phyloP scores from a whole-genome alignment of 2,113 vertebrate species.

The Miniopterus natalensis region DNA sequence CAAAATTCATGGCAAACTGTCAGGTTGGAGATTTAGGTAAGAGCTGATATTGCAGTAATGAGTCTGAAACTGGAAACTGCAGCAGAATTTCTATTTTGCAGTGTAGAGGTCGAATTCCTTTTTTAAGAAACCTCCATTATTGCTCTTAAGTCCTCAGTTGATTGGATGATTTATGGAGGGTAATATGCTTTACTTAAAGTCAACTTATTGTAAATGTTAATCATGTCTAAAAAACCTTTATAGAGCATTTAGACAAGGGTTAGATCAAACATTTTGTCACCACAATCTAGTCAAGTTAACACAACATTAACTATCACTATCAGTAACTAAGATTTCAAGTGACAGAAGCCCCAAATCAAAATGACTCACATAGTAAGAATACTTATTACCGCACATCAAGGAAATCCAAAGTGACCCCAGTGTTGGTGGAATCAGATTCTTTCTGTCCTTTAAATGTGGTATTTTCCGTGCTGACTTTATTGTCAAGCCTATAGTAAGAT shows the following conservation, averaged over 20 bases:
- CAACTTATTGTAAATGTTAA: not conserved
- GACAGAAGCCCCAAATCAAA: not conserved
- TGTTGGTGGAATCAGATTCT: not conserved
- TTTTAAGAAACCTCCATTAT: not conserved
- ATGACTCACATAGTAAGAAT: not conserved
- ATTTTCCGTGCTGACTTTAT: not conserved
- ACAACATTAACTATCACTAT: not conserved
- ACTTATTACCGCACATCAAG: not conserved
- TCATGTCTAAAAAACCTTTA: not conserved
- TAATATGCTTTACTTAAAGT: not conserved
- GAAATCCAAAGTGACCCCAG: not conserved
- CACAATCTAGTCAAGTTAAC: not conserved
- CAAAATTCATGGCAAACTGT: not conserved
- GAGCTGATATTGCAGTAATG: not conserved
- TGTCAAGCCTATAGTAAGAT: not conserved
- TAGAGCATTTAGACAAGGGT: not conserved
- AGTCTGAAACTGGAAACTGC: not conserved
- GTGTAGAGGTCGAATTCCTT: not conserved
- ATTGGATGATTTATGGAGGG: not conserved
- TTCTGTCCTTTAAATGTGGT: not conserved
- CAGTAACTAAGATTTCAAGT: not conserved
- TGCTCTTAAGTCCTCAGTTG: not conserved
- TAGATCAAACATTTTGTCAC: not conserved
- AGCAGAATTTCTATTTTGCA: not conserved
- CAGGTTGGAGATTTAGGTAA: not conserved